Base-by-base conservation (phyloP, 1,140 invertebrate species). In the Semibalanus balanoides region DNA sequence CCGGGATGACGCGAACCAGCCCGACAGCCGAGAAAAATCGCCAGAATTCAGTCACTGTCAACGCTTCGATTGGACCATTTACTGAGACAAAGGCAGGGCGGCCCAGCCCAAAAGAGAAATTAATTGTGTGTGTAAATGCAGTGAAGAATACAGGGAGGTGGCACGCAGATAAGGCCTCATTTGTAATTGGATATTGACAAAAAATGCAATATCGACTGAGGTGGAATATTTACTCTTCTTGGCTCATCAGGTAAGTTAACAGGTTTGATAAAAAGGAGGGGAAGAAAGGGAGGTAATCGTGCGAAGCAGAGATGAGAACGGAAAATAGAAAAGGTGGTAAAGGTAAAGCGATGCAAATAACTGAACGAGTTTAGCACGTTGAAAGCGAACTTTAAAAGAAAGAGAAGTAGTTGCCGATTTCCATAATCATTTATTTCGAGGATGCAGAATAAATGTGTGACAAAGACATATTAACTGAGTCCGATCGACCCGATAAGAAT, bases 41-140 rank as follows among this genome's bases (percentile, higher is more conserved):
- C 11, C 51, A 64, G 22, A 64, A 64, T 64, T 64, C 51, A 64
- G 51, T 64, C 51, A 64, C 51, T 64, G 51, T 64, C 51, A 64
- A 14, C 51, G 51, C 22, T 64, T 64, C 51, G 51, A 64, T 64
- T 64, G 51, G 51, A 64, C 51, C 51, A 64, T 64, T 64, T 64
- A 64, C 51, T 64, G 51, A 64, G 51, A 64, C 51, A 64, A 64
- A 64, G 51, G 51, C 51, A 3, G 51, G 7, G 51, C 9, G 51
- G 51, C 51, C 51, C 11, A 1, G 22, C 1, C 51, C 51, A 11
- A 25, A 64, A 19, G 51, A 14, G 51, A 64, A 64, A 64, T 64
- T 64, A 64, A 64, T 64, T 64, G 51, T 64, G 51, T 64, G 51
- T 64, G 51, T 64, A 64, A 64, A 64, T 64, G 51, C 51, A 64